phyloP scores from a whole-genome alignment of 2,797 vertebrate species.

The Liparis tanakae region DNA sequence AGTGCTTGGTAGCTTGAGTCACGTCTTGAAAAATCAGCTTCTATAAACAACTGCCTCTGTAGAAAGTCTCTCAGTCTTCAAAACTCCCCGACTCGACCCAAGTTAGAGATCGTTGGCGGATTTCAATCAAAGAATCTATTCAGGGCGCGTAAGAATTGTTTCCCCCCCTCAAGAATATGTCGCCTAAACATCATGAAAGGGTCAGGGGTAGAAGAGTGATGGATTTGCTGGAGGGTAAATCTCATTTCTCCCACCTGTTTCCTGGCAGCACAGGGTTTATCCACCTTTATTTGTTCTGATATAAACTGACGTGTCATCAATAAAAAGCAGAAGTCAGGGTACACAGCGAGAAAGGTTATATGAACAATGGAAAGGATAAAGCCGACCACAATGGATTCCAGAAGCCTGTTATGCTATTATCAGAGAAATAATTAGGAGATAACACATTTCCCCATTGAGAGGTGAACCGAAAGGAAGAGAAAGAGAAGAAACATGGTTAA shows the following conservation, averaged over 20 bases:
- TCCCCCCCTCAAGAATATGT: not conserved
- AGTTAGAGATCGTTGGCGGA: not conserved
- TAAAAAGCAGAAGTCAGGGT: slow-evolving; percentile 6
- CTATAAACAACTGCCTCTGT: slow-evolving; percentile 47
- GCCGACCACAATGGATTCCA: slow-evolving; percentile 17
- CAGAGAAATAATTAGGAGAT: not conserved
- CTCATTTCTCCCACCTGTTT: slow-evolving; percentile 4
- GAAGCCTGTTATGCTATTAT: slow-evolving; percentile 9
- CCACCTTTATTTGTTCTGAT: slow-evolving; percentile 3
- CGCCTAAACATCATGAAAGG: not conserved
- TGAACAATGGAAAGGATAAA: slow-evolving; percentile 21
- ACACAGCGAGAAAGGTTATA: slow-evolving; percentile 20
- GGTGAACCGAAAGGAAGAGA: not conserved
- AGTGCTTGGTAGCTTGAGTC: slow-evolving; percentile 50
- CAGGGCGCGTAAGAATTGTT: not conserved
- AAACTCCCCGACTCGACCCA: slow-evolving; percentile 1
- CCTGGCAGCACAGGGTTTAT: slow-evolving; percentile 18
- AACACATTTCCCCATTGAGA: not conserved
- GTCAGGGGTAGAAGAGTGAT: not conserved
- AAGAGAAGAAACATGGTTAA: not conserved
- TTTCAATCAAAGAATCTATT: slow-evolving; percentile 22
- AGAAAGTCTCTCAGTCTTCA: slow-evolving; percentile 29
- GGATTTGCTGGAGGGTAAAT: slow-evolving; percentile 10
- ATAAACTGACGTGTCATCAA: slow-evolving; percentile 11
- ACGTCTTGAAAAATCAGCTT: slow-evolving; percentile 43